Percentiles rank a stretch among this genome's conserved stretches.
phyloP scores from a whole-genome alignment of 2,113 vertebrate species.

The Passer domesticus region DNA sequence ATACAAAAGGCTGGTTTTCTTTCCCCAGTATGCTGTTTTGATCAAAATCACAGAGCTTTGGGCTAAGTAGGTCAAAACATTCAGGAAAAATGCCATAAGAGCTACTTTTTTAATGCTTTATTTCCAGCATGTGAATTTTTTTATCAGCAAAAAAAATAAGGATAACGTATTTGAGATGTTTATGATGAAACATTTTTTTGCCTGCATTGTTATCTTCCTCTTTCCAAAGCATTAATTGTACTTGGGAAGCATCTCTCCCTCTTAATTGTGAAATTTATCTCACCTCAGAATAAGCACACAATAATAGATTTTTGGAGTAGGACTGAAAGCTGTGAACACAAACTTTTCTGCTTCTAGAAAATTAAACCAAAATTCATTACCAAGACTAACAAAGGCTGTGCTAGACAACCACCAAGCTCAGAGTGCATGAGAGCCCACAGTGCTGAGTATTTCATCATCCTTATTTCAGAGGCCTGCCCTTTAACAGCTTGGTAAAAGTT shows the following conservation, averaged over 20 bases:
- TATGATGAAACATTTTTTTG: neutral
- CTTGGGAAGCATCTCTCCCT: neutral
- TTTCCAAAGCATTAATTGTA: neutral
- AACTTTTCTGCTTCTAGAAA: neutral
- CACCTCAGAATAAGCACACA: neutral
- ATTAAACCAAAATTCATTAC: neutral
- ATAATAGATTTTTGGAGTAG: neutral
- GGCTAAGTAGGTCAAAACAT: slow-evolving; percentile 5
- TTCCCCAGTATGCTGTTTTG: neutral
- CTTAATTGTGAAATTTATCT: neutral
- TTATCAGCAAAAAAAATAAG: neutral
- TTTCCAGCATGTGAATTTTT: neutral
- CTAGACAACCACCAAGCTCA: neutral
- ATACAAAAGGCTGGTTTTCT: neutral
- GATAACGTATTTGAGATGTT: neutral
- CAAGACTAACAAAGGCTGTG: neutral
- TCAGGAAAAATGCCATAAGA: neutral
- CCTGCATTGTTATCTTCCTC: neutral
- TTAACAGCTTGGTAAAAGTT: neutral
- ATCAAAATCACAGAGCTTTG: neutral
- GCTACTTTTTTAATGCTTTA: neutral
- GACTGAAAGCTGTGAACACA: neutral
- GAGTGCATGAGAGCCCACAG: neutral
- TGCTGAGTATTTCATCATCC: neutral
- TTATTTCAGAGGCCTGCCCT: neutral